Percentiles rank a stretch among this genome's conserved stretches.
Conservation (phyloP, 2,113 vertebrate genomes). For the Cryptoleucopteryx plumbea region DNA sequence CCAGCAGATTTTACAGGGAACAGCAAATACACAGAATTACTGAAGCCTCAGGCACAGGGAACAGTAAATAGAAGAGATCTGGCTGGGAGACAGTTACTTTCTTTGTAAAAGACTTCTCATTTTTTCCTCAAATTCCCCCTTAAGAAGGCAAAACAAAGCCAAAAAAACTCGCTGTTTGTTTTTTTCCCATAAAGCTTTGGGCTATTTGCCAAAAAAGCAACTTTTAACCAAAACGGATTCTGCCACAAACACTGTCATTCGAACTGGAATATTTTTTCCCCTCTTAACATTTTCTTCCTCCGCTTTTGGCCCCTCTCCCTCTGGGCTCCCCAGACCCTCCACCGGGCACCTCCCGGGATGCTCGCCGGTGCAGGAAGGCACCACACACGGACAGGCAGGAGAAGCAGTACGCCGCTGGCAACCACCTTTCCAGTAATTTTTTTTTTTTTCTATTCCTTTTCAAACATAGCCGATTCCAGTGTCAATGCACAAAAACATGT, state of each 20-base stretch:
- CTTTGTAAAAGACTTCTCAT: not conserved
- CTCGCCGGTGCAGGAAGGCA: not conserved
- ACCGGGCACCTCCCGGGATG: not conserved
- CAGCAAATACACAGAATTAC: not conserved
- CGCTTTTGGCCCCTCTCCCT: not conserved
- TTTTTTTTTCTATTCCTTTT: not conserved
- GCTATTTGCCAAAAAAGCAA: not conserved
- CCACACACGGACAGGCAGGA: not conserved
- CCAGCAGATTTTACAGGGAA: not conserved
- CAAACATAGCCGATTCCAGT: not conserved
- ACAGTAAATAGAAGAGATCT: not conserved
- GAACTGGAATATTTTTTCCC: not conserved
- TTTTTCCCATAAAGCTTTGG: not conserved
- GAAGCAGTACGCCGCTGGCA: fast-evolving
- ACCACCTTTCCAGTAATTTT: not conserved
- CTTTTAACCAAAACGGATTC: not conserved
- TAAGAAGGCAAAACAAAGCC: not conserved
- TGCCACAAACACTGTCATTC: not conserved
- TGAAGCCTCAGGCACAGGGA: not conserved
- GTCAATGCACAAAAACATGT: not conserved
- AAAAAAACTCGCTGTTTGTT: not conserved
- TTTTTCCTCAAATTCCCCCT: not conserved
- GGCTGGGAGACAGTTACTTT: not conserved
- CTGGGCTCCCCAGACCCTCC: not conserved
- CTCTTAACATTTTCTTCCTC: not conserved